Conservation (phyloP, 2,888 invertebrate species). For the Conchocele bisecta region DNA sequence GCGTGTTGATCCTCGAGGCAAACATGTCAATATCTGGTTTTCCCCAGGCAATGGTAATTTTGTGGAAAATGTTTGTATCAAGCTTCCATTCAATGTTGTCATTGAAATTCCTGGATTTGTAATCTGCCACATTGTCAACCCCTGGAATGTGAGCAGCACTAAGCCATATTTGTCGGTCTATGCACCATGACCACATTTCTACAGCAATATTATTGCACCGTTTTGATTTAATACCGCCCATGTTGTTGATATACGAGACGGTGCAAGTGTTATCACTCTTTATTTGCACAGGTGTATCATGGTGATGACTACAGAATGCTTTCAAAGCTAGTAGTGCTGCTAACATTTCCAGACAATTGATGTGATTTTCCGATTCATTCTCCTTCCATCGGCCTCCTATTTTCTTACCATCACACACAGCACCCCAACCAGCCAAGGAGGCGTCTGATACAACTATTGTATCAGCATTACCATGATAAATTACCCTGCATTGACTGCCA, state of each 20-base stretch:
- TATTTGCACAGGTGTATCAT: not conserved
- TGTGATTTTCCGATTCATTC: slow-evolving; percentile 11
- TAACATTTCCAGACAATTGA: slow-evolving; percentile 15
- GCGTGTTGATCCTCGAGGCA: slow-evolving; percentile 39
- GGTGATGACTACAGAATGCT: not conserved
- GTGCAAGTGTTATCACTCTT: not conserved
- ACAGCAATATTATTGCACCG: not conserved
- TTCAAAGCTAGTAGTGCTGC: not conserved
- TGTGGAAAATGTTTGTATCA: slow-evolving; percentile 1
- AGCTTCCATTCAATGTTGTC: slow-evolving; percentile 41
- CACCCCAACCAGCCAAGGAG: slow-evolving; percentile 14
- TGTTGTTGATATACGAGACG: not conserved
- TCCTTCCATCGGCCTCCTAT: slow-evolving; percentile 1
- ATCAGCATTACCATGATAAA: not conserved
- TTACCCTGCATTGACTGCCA: not conserved
- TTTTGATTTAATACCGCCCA: not conserved
- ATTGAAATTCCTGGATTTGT: slow-evolving; percentile 28
- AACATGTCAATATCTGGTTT: slow-evolving; percentile 37
- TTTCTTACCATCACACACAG: not conserved
- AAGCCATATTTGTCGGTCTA: not conserved
- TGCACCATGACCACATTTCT: not conserved
- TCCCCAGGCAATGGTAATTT: not conserved
- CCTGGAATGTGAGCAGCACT: slow-evolving; percentile 2
- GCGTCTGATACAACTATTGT: not conserved
- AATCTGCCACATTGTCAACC: slow-evolving; percentile 2